Evolutionary conservation across 2,113 vertebrate genomes (phyloP).

Genomic region (Entelurus aequoreus): DNA sequence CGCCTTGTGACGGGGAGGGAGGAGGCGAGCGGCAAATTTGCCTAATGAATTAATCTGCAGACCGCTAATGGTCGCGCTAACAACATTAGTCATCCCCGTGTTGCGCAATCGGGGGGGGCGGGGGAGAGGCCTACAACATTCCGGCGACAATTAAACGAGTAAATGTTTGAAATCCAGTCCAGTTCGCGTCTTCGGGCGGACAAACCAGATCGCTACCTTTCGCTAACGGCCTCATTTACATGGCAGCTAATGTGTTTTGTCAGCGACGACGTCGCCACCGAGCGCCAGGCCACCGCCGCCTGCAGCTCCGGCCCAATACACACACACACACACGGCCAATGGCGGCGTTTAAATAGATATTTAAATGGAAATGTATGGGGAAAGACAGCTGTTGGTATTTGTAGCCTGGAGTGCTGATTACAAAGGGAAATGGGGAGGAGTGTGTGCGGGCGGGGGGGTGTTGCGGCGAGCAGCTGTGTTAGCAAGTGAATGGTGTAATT

Average conservation of each 20-base stretch:
- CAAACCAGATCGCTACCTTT: too few species aligned
- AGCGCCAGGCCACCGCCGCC: conserved; percentile 22
- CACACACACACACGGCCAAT: conserved; percentile 54
- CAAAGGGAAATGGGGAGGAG: conserved; percentile 84
- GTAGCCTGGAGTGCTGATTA: conserved; percentile 83
- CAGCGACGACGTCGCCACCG: background rate
- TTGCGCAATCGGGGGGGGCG: conserved; percentile 9
- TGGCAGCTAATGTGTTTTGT: too few species aligned
- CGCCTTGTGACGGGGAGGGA: conserved; percentile 67
- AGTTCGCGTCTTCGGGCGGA: background rate
- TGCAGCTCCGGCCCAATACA: conserved; percentile 23
- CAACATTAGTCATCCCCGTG: conserved; percentile 65
- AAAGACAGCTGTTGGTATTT: conserved; percentile 77
- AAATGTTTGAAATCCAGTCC: background rate
- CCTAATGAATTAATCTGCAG: conserved; percentile 75
- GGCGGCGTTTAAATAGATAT: conserved; percentile 60
- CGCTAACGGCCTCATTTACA: too few species aligned
- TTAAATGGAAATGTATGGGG: conserved; percentile 70
- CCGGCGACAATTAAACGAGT: background rate
- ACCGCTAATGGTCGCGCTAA: conserved; percentile 67
- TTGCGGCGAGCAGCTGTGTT: conserved; percentile 83
- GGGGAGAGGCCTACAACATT: background rate
- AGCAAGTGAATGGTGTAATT: conserved; percentile 94
- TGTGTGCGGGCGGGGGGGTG: conserved; percentile 61
- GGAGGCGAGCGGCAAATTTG: conserved; percentile 64